Conservation (phyloP, 2,113 vertebrate species). For the Arizona elegans region DNA sequence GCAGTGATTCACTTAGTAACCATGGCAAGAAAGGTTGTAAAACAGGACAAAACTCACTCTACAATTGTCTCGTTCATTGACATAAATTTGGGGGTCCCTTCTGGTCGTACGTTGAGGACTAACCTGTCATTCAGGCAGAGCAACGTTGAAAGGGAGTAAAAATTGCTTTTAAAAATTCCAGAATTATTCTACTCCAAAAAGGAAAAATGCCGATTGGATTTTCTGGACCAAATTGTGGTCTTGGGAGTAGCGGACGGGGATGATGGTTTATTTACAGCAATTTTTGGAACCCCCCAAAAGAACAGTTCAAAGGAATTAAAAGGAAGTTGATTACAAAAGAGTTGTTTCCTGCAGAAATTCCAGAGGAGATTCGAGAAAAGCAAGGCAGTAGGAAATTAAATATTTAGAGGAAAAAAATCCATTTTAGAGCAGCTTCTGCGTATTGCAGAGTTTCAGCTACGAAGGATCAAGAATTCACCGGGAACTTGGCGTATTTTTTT, state of each 20-base stretch:
- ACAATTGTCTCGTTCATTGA: too few relatives aligned
- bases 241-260: neutral
- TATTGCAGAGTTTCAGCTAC: neutral
- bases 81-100: too few relatives aligned
- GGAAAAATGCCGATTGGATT: neutral
- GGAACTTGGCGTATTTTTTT: neutral
- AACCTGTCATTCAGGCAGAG: too few relatives aligned
- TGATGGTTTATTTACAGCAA: slow-evolving; percentile 71
- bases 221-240: neutral
- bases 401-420: neutral
- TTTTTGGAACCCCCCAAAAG: slow-evolving; percentile 63
- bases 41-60: too few relatives aligned
- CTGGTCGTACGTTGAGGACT: too few relatives aligned
- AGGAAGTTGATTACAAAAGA: slow-evolving; percentile 1
- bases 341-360: neutral
- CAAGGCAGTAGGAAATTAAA: neutral
- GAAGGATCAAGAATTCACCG: neutral
- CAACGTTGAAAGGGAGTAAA: too few relatives aligned
- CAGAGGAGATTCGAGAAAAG: neutral
- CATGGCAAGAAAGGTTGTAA: too few relatives aligned
- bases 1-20: too few relatives aligned
- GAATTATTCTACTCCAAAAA: neutral
- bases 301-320: slow-evolving; percentile 63
- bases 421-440: neutral
- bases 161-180: neutral